Conservation (phyloP, 2,888 invertebrate genomes). For the Perithous albicinctus region DNA sequence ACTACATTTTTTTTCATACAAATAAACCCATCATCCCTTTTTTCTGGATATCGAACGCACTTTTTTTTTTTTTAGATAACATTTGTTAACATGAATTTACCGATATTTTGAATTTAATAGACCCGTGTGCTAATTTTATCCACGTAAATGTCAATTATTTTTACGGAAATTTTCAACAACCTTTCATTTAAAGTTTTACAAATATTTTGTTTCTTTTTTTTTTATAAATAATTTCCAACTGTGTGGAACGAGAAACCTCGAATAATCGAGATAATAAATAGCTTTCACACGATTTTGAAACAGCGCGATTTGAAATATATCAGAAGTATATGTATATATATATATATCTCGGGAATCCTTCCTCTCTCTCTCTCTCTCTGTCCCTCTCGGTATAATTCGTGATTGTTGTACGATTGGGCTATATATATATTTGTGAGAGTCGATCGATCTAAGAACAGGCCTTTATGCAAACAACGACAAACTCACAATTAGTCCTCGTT, state of each 20-base stretch:
- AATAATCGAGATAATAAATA: slow-evolving; percentile 9
- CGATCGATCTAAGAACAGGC: neutral
- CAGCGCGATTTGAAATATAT: neutral
- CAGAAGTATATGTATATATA: too few relatives aligned
- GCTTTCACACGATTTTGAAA: neutral
- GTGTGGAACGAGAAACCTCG: slow-evolving; percentile 11
- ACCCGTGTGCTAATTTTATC: neutral
- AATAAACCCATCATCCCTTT: too few relatives aligned
- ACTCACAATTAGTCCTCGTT: neutral
- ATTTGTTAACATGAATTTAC: too few relatives aligned
- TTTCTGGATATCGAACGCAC: too few relatives aligned
- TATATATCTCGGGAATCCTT: neutral
- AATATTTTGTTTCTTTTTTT: too few relatives aligned
- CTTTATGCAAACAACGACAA: neutral
- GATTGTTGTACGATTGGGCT: neutral
- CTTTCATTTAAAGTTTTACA: neutral
- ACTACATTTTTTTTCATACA: too few relatives aligned
- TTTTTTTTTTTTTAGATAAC: too few relatives aligned
- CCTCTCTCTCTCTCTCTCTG: too few relatives aligned
- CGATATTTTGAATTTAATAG: neutral
- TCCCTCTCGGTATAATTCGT: too few relatives aligned
- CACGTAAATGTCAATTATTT: neutral
- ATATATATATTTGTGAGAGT: neutral
- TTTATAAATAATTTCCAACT: slow-evolving; percentile 8
- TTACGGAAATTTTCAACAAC: neutral